Evolutionary conservation across 2,888 invertebrate species (phyloP).

Genomic region (Drosophila melanosoma): DNA sequence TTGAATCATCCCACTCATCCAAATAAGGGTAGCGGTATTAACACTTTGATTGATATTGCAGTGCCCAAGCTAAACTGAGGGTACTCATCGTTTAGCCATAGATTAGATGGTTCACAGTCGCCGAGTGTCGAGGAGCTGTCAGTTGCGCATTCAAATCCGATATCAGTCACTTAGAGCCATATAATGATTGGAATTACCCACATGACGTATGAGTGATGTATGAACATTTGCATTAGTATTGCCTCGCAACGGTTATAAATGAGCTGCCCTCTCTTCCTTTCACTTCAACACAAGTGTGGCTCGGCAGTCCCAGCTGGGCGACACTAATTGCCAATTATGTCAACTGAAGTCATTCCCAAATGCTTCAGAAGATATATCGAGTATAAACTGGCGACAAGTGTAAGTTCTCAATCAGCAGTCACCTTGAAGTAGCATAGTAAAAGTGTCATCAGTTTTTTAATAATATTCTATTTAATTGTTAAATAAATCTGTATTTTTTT

Average conservation of each 20-base stretch:
- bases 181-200: constrained; percentile 71
- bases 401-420: constrained; percentile 43
- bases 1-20: background rate
- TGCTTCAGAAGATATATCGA: constrained; percentile 12
- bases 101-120: constrained; percentile 48
- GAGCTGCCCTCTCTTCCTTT: constrained; percentile 55
- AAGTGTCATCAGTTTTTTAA: background rate
- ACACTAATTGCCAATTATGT: constrained; percentile 70
- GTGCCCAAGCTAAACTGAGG: constrained; percentile 13
- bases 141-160: constrained; percentile 26
- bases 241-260: constrained; percentile 65
- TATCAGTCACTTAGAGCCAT: constrained; percentile 35
- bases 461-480: background rate
- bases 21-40: constrained; percentile 43
- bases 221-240: constrained; percentile 57
- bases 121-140: constrained; percentile 50
- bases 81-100: constrained; percentile 35
- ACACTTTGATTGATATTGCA: constrained; percentile 65
- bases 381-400: constrained; percentile 33
- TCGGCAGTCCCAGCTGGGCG: constrained; percentile 45
- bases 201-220: constrained; percentile 78
- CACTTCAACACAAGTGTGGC: background rate
- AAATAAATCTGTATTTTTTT: background rate
- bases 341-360: constrained; percentile 25
- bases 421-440: background rate